Evolutionary conservation across 2,113 vertebrate genomes (phyloP).

Genomic region (Ptilorrhoa leucosticta): DNA sequence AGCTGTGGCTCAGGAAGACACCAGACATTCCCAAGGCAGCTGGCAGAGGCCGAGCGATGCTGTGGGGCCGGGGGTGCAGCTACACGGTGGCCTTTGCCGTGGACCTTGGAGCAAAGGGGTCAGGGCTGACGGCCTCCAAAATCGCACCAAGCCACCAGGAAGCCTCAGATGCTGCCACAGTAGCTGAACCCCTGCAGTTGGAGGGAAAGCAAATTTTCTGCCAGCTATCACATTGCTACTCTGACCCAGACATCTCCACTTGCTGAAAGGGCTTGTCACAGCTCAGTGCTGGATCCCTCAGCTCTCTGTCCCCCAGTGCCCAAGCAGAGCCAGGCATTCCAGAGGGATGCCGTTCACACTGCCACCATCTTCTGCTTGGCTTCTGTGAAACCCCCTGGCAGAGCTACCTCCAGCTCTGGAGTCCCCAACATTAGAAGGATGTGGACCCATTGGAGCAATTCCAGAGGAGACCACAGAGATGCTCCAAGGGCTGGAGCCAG

Average conservation of each 20-base stretch:
- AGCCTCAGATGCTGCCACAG: background rate
- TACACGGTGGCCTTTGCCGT: background rate
- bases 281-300: background rate
- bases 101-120: background rate
- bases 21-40: background rate
- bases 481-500: background rate
- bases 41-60: background rate
- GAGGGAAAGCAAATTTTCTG: background rate
- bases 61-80: fast-evolving
- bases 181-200: background rate
- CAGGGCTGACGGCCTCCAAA: background rate
- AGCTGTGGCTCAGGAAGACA: fast-evolving
- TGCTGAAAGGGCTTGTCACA: background rate
- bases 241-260: too few species aligned
- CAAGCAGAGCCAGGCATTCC: background rate
- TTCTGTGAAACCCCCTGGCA: background rate
- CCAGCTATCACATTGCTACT: background rate
- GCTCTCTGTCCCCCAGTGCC: background rate
- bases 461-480: background rate
- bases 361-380: background rate
- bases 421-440: background rate
- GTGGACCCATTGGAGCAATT: background rate
- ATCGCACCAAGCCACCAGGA: background rate
- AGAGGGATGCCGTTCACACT: background rate
- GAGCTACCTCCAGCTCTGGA: background rate